Conservation (phyloP, 2,797 vertebrate species). For the Liasis olivaceus region DNA sequence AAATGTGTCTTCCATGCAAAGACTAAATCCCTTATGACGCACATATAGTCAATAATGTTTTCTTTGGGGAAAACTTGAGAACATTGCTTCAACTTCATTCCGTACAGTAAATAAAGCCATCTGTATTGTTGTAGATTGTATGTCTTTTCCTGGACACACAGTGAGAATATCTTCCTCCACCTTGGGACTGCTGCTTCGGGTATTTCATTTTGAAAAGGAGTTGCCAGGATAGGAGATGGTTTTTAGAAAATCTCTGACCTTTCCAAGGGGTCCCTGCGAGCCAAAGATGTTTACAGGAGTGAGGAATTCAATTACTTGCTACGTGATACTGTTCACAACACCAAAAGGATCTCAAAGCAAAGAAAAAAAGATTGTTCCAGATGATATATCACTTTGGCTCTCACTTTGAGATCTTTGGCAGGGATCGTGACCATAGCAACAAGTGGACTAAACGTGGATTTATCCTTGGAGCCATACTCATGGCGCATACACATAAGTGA, state of each 20-base stretch:
- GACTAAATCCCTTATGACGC: background rate
- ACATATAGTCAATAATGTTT: background rate
- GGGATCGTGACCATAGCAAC: background rate
- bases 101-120: slow-evolving; percentile 20
- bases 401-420: background rate
- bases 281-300: slow-evolving; percentile 59
- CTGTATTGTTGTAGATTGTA: background rate
- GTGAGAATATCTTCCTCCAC: background rate
- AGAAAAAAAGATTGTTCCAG: background rate
- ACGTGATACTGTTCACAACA: slow-evolving; percentile 52
- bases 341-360: background rate
- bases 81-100: background rate
- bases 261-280: slow-evolving; percentile 58
- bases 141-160: background rate
- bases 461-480: too few species aligned
- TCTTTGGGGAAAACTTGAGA: background rate
- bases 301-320: slow-evolving; percentile 61
- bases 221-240: slow-evolving; percentile 6
- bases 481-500: too few species aligned
- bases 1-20: background rate
- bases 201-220: slow-evolving; percentile 30
- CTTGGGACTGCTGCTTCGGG: background rate
- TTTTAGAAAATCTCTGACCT: slow-evolving; percentile 64
- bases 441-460: background rate
- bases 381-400: background rate